phyloP scores from a whole-genome alignment of 1,140 invertebrate species.

The Megalonaias nervosa region DNA sequence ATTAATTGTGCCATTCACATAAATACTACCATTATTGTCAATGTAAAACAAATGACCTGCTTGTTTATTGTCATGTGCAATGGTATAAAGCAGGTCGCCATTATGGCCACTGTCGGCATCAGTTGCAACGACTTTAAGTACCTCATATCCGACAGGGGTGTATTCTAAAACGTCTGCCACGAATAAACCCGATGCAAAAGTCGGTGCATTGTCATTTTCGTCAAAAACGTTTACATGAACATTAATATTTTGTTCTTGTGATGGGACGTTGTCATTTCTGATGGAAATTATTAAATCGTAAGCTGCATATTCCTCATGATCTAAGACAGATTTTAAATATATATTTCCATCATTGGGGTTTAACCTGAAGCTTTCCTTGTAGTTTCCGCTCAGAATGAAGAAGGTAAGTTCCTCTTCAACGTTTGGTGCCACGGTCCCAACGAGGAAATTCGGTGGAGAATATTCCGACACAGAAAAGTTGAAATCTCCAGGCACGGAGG shows the following conservation, averaged over 20 bases:
- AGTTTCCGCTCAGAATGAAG: constrained; percentile 27
- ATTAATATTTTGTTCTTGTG: constrained; percentile 16
- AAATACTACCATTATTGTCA: constrained; percentile 8
- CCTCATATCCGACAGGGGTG: constrained; percentile 19
- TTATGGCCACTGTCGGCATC: constrained; percentile 17
- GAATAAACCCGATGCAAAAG: constrained; percentile 5
- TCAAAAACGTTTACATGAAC: constrained; percentile 19
- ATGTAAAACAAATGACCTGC: constrained; percentile 12
- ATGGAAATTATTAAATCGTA: constrained; percentile 11
- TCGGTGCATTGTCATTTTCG: constrained; percentile 34
- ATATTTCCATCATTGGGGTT: constrained; percentile 15
- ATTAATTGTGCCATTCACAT: constrained; percentile 7
- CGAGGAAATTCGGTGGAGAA: constrained; percentile 19
- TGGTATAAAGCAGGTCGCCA: constrained; percentile 16
- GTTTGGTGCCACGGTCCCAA: constrained; percentile 8
- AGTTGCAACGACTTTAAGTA: constrained; percentile 9
- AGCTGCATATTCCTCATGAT: constrained; percentile 17
- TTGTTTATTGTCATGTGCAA: neutral
- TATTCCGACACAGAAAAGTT: constrained; percentile 29
- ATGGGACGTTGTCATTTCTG: neutral
- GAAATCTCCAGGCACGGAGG: constrained; percentile 16
- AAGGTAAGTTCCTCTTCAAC: neutral
- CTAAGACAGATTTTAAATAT: constrained; percentile 12
- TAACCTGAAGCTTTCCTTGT: constrained; percentile 21
- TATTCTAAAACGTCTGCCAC: constrained; percentile 18